A percentile compares a stretch with the other conserved stretches of the same genome.
Conservation (phyloP, 2,797 vertebrate genomes). For the Ibycter americanus region DNA sequence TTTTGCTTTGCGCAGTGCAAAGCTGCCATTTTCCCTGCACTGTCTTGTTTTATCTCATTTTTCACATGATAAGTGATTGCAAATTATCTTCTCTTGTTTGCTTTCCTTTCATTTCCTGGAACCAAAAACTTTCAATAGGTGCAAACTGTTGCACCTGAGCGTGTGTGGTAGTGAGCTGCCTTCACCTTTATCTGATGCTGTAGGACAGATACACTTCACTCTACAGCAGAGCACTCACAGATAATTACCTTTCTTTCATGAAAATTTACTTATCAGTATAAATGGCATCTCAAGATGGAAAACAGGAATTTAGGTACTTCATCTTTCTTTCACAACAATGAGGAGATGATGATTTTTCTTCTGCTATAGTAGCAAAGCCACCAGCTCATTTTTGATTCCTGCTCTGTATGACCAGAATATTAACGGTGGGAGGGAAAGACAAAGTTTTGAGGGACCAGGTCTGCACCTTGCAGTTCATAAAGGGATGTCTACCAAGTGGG, state of each 20-base stretch:
- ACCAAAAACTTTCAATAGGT: neutral
- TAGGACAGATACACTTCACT: neutral
- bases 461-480: neutral
- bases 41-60: neutral
- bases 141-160: neutral
- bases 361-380: neutral
- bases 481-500: fast-evolving
- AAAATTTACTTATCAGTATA: neutral
- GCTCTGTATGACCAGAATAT: neutral
- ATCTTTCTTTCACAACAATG: neutral
- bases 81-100: neutral
- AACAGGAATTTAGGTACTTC: neutral
- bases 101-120: neutral
- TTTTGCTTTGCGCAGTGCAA: neutral
- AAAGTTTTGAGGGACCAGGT: neutral
- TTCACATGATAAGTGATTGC: neutral
- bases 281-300: neutral
- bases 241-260: neutral
- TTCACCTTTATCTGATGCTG: neutral
- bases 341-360: neutral
- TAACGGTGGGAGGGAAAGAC: neutral
- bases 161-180: fast-evolving
- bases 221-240: neutral
- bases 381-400: fast-evolving
- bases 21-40: fast-evolving